phyloP scores from a whole-genome alignment of 2,797 vertebrate species.

The Melopsittacus undulatus region DNA sequence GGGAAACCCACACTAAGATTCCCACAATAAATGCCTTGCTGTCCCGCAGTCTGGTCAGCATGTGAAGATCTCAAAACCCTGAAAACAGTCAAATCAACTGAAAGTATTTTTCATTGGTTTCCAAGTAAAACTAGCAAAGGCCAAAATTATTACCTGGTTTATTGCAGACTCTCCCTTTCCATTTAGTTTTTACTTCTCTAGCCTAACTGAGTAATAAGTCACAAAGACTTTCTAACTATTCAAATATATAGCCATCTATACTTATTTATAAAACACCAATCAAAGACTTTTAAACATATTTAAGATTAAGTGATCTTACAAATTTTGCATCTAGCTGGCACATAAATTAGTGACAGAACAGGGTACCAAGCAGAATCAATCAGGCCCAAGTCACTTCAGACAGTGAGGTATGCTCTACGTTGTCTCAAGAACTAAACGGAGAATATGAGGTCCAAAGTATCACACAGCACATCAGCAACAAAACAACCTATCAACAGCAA shows the following conservation, averaged over 20 bases:
- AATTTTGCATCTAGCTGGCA: not conserved
- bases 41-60: not conserved
- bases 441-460: not conserved
- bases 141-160: not conserved
- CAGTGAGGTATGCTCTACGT: not conserved
- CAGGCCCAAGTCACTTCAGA: not conserved
- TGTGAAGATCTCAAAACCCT: not conserved
- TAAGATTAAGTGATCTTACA: not conserved
- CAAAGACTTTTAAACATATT: not conserved
- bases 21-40: not conserved
- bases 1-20: not conserved
- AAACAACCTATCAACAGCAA: rapidly evolving
- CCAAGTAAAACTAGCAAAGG: not conserved
- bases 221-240: not conserved
- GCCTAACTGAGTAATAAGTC: not conserved
- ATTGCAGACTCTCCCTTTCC: not conserved
- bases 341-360: not conserved
- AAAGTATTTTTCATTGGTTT: not conserved
- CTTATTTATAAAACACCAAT: not conserved
- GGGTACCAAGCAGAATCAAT: not conserved
- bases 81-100: not conserved
- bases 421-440: not conserved
- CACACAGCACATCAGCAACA: not conserved
- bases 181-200: not conserved
- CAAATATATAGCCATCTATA: not conserved